Base-by-base conservation (phyloP, 2,797 vertebrate species). In the Sebastes cheni region DNA sequence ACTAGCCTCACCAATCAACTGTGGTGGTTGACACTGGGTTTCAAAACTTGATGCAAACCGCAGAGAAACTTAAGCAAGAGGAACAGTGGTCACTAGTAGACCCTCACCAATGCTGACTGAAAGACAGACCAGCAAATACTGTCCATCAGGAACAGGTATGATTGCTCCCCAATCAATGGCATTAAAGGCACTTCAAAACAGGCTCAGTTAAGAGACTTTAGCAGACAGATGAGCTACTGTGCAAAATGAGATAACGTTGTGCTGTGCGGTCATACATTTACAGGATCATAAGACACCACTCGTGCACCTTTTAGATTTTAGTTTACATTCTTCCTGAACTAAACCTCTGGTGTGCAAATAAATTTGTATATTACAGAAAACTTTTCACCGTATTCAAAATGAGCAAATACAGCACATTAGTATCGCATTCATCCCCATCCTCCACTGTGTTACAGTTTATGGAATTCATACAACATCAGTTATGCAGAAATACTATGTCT, bases 211-310 rank as follows among this genome's bases (percentile, higher is more conserved):
- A 20, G 7, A 23, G 16, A 42, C 32, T 73, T 68, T n/a, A 56
- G 34, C 9, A 46, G 67, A 61, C 7, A 2, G 72, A 76, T 66
- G 42, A 32, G 11, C 22, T 58, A 23, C 23, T 1, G 55, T 59
- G 36, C 39, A 85, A 85, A 78, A 82, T 76, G 23, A 76, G 46
- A 81, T 59, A 74, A 68, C n/a, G 22, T 56, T n/a, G 27, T 2
- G 1, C 10, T n/a, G 8, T 34, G 3, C 23, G 13, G 13, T 62
- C 65, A 81, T 75, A 27, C 67, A 78, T 72, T 52, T 25, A 27
- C 16, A 58, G 5, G 12, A 52, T 67, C 27, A 69, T 30, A 8
- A 81, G 10, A 78, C 16, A 68, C 27, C 6, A 25, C 52, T 20
- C n/a, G n/a, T 8, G 67, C 20, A 39, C 29, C 39, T 30, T 77